Percentiles rank a stretch among this genome's conserved stretches.
These are phyloP conservation scores for Heterotilapia buettikoferi DNA, from an alignment of 2,113 vertebrate species.

Conservation along the genomic window DNA sequence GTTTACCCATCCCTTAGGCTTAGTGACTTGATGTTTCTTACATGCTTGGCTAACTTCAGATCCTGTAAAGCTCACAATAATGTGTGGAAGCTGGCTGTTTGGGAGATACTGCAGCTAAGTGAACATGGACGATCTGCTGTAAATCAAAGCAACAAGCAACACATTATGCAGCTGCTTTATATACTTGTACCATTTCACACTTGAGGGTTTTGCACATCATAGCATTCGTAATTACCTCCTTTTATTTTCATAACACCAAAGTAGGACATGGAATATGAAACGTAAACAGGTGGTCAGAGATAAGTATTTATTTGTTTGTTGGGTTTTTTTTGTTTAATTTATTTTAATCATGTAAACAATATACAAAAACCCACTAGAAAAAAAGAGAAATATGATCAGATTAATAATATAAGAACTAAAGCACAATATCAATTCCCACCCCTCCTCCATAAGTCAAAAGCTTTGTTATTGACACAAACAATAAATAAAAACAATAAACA, in stretches of 20 bases:
- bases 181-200: not conserved
- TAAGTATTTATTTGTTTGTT: not conserved
- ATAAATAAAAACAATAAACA: not conserved
- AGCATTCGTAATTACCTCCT: not conserved
- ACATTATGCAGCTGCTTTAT: not conserved
- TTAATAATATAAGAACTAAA: not conserved
- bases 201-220: not conserved
- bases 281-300: rapidly evolving
- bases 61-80: not conserved
- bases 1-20: not conserved
- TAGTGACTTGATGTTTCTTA: not conserved
- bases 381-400: not conserved
- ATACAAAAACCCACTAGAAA: not conserved
- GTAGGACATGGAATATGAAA: not conserved
- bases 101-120: not conserved
- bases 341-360: not conserved
- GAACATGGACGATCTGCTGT: not conserved
- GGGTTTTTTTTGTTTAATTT: not conserved
- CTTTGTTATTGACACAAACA: not conserved
- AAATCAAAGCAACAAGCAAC: not conserved
- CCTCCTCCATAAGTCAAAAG: not conserved
- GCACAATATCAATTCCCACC: not conserved
- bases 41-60: not conserved
- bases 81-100: not conserved
- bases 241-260: not conserved